Base-by-base conservation (phyloP, 2,113 vertebrate genomes). In the Halcyon senegalensis region DNA sequence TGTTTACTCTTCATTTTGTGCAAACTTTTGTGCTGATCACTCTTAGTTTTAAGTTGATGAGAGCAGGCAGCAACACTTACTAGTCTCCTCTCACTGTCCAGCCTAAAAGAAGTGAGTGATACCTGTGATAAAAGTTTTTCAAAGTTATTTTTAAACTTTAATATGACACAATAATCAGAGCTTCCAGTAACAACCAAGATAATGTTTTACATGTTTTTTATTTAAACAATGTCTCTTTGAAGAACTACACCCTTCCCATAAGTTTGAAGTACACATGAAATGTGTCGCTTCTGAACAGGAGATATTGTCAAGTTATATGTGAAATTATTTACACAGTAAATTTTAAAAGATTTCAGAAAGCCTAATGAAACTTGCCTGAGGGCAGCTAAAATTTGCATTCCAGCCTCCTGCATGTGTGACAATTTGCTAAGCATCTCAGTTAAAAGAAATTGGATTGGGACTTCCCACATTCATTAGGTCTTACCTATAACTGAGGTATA, bases 291-390 rank as follows among this genome's bases (percentile, higher is more conserved):
- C 84, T 94, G 53, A 90, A 60, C n/a, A 44, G 53, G 41, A 82
- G 80, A 66, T 82, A 69, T 19, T 93, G 76, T 78, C 63, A 78
- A 84, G 67, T 85, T 73, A 51, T 63, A 87, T 35, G 72, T 75
- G 83, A 96, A 87, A 91, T 90, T 96, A 94, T 96, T 96, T 96
- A 83, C 81, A 85, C 48, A 73, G 82, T 30, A 93, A 87, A 58
- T 92, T 96, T 84, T 68, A 93, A 93, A 93, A 88, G 62, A 75
- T 87, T 96, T 94, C 25, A 2, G 48, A 93, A 94, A 70, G 56
- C 63, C 82, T 97, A 94, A 96, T 92, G 73, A 74, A 96, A 89
- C 35, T 66, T 69, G 92, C 76, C 87, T 72, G 66, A 90, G 89
- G 94, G 76, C 89, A 95, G 21, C 44, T 90, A 56, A 66, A 94